Conservation (phyloP, 2,888 invertebrate species). For the Drosophila borealis region DNA sequence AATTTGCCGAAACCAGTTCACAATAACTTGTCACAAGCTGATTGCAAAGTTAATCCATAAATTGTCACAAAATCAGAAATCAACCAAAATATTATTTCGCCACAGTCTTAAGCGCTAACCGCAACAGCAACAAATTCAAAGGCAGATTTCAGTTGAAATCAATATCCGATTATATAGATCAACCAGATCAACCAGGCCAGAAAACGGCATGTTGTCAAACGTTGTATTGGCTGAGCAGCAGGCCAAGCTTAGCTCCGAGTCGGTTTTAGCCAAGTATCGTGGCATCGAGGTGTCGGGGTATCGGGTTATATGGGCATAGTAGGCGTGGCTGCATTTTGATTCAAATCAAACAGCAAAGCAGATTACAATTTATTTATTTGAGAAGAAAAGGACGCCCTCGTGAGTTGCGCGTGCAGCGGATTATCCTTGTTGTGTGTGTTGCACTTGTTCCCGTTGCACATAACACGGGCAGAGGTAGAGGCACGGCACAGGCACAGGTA, state of each 20-base stretch:
- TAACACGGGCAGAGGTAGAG: not conserved
- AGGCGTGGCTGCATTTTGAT: conserved; percentile 80
- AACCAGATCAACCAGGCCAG: conserved; percentile 61
- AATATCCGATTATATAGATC: conserved; percentile 81
- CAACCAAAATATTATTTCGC: conserved; percentile 80
- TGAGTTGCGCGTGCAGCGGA: conserved; percentile 72
- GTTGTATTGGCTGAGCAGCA: conserved; percentile 69
- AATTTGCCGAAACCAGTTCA: conserved; percentile 22
- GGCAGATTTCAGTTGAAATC: conserved; percentile 60
- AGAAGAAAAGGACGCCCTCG: conserved; percentile 35
- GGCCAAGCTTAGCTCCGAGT: conserved; percentile 52
- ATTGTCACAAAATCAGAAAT: conserved; percentile 76
- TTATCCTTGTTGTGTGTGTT: conserved; percentile 55
- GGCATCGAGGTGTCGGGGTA: not conserved
- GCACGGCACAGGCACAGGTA: conserved; percentile 12
- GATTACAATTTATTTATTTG: conserved; percentile 79
- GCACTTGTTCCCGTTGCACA: conserved; percentile 61
- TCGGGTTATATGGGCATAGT: conserved; percentile 32
- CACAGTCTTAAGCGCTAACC: conserved; percentile 54
- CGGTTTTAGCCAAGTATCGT: conserved; percentile 15
- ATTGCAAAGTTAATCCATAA: conserved; percentile 76
- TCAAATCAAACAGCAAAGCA: conserved; percentile 74
- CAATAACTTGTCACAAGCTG: conserved; percentile 41
- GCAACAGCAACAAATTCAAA: conserved; percentile 39
- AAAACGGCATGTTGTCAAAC: conserved; percentile 78